Percentiles rank a stretch among this genome's conserved stretches.
These are phyloP conservation scores for Tenualosa thibaudeaui DNA, from an alignment of 2,797 vertebrate genomes.

Conservation along the genomic window DNA sequence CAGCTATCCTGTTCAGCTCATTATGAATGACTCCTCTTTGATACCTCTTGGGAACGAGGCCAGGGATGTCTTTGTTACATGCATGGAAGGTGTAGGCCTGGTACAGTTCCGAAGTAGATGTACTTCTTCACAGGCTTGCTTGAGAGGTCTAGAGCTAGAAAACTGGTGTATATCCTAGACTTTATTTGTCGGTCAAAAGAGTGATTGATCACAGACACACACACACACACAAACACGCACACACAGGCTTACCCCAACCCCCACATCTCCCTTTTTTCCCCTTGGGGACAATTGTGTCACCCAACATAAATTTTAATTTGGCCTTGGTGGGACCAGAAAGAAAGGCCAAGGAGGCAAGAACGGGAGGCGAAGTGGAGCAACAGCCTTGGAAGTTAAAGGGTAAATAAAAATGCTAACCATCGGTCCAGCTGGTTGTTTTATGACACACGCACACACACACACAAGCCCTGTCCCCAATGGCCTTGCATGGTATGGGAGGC, in stretches of 20 bases:
- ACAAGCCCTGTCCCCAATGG: neutral
- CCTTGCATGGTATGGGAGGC: neutral
- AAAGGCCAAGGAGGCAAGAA: neutral
- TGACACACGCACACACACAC: neutral
- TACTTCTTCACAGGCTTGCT: too few species aligned
- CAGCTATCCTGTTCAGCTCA: neutral
- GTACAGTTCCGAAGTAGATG: neutral
- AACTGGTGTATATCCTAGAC: neutral
- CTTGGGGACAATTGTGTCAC: neutral
- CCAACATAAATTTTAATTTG: neutral
- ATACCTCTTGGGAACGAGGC: neutral
- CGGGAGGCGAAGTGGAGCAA: neutral
- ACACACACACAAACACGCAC: neutral
- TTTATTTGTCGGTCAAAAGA: neutral
- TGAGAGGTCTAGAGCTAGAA: too few species aligned
- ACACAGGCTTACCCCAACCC: neutral
- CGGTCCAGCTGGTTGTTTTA: constrained; percentile 4
- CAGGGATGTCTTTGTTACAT: too few species aligned
- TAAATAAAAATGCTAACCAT: neutral
- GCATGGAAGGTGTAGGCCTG: too few species aligned
- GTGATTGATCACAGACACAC: neutral
- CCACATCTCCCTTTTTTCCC: neutral
- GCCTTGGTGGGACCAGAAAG: too few species aligned
- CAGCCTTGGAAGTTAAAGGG: neutral
- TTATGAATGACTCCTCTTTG: neutral